Evolutionary conservation across 2,888 invertebrate genomes (phyloP).

Genomic region (Agapetus fuscipes): DNA sequence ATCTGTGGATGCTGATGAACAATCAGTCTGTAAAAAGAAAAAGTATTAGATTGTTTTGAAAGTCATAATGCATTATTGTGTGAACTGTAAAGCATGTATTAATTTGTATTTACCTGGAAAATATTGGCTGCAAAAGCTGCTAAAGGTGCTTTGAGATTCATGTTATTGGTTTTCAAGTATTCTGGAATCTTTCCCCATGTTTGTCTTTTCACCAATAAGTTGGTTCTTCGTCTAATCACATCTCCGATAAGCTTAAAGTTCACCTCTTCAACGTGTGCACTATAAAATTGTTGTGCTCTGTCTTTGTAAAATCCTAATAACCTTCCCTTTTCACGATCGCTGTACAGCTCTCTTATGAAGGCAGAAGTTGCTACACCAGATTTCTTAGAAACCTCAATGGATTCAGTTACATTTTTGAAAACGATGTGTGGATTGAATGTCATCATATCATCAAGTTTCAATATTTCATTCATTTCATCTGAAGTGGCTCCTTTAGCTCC

Average conservation of each 20-base stretch:
- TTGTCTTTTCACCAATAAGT: constrained; percentile 67
- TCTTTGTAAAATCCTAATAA: constrained; percentile 81
- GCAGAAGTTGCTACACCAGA: constrained; percentile 71
- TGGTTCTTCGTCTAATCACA: constrained; percentile 70
- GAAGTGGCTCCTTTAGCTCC: constrained; percentile 81
- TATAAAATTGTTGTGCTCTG: constrained; percentile 77
- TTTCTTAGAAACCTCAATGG: constrained; percentile 56
- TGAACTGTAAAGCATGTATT: too few species aligned
- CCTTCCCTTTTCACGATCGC: constrained; percentile 70
- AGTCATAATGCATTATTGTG: constrained; percentile 1
- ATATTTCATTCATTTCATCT: constrained; percentile 81
- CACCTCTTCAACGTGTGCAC: constrained; percentile 77
- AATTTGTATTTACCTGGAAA: constrained; percentile 48
- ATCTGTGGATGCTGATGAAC: constrained; percentile 59
- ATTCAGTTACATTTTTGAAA: constrained; percentile 76
- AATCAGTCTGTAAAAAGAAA: constrained; percentile 59
- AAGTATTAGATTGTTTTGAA: neutral
- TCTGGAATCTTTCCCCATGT: constrained; percentile 69
- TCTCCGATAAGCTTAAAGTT: constrained; percentile 76
- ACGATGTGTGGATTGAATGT: constrained; percentile 85
- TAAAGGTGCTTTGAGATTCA: constrained; percentile 64
- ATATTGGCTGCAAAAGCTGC: constrained; percentile 76
- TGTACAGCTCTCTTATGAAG: constrained; percentile 74
- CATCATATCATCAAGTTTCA: constrained; percentile 77
- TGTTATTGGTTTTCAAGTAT: constrained; percentile 62